Conservation (phyloP, 2,113 vertebrate species). For the Catharus fuscescens region DNA sequence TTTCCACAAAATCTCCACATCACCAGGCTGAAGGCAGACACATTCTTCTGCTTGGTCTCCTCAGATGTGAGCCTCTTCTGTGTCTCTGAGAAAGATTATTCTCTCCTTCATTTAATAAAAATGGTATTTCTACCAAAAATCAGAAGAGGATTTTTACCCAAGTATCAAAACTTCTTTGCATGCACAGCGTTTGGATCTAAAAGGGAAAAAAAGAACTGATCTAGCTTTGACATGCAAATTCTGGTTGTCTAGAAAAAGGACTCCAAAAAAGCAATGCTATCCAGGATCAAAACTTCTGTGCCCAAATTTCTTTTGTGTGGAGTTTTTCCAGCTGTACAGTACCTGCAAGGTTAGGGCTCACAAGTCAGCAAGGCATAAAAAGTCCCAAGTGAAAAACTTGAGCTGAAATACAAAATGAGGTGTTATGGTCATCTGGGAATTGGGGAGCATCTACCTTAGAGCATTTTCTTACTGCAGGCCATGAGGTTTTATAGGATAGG, state of each 20-base stretch:
- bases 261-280: not conserved
- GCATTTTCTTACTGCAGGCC: not conserved
- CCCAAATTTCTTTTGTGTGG: not conserved
- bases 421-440: not conserved
- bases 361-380: not conserved
- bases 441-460: not conserved
- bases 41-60: not conserved
- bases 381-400: not conserved
- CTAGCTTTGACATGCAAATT: not conserved
- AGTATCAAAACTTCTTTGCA: not conserved
- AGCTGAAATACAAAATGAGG: not conserved
- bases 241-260: not conserved
- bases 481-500: not conserved
- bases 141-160: not conserved
- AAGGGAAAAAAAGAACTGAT: not conserved
- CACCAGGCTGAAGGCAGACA: not conserved
- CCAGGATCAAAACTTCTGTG: not conserved
- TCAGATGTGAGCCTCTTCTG: not conserved
- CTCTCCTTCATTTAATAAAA: not conserved
- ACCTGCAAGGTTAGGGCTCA: not conserved
- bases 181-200: not conserved
- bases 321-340: not conserved
- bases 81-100: not conserved
- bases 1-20: not conserved
- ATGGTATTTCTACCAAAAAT: not conserved